Evolutionary conservation across 2,888 invertebrate species (phyloP).

Genomic region (Gymnocheta viridis): DNA sequence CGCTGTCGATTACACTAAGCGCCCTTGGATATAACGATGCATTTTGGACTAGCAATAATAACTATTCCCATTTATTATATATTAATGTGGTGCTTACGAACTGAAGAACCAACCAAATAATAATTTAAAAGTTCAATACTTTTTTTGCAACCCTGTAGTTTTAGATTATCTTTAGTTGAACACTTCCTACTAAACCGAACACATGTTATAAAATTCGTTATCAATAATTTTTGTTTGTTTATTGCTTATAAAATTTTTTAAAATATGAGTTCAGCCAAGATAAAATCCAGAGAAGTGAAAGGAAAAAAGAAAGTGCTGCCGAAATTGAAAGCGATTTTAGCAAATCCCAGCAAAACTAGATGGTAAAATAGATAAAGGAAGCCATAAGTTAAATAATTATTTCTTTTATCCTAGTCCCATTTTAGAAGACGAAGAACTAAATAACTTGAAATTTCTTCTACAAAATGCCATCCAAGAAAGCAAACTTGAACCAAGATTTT

Average conservation of each 20-base stretch:
- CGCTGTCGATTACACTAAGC: too few species aligned
- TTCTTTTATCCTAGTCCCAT: constrained; percentile 72
- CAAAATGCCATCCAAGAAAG: constrained; percentile 61
- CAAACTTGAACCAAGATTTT: constrained; percentile 62
- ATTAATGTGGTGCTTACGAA: too few species aligned
- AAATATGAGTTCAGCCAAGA: constrained; percentile 73
- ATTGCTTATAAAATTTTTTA: not conserved
- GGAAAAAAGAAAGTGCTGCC: constrained; percentile 76
- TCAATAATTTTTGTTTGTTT: not conserved
- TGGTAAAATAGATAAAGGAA: constrained; percentile 4
- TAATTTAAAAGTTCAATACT: too few species aligned
- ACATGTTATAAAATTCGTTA: not conserved
- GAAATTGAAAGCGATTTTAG: constrained; percentile 76
- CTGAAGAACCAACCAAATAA: too few species aligned
- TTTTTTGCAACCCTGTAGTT: too few species aligned
- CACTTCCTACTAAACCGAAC: too few species aligned
- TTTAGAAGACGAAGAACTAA: constrained; percentile 72
- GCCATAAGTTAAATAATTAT: not conserved
- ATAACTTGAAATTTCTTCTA: constrained; percentile 68
- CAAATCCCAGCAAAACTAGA: constrained; percentile 73
- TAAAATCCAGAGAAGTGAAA: constrained; percentile 75
- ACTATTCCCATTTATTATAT: too few species aligned
- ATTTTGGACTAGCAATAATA: too few species aligned
- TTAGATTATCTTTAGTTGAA: too few species aligned
- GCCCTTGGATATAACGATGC: too few species aligned